Percentiles rank a stretch among this genome's conserved stretches.
phyloP scores from a whole-genome alignment of 1,140 invertebrate genomes.

The Hypothenemus hampei region DNA sequence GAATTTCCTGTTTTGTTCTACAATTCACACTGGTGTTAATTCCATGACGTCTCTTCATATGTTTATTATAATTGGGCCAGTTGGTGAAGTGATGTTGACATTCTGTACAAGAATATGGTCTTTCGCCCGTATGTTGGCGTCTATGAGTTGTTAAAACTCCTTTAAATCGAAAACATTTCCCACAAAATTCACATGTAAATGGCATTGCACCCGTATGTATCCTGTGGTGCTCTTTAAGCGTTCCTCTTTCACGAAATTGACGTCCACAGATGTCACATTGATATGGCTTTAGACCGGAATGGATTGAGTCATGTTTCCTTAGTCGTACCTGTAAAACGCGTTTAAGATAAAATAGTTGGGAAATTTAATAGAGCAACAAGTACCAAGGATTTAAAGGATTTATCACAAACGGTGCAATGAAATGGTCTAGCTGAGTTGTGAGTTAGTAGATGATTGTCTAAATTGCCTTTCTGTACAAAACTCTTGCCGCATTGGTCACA shows the following conservation, averaged over 20 bases:
- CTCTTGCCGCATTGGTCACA: conserved; percentile 59
- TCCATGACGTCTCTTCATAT: conserved; percentile 66
- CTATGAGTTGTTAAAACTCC: conserved; percentile 62
- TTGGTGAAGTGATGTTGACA: conserved; percentile 69
- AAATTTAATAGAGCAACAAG: conserved; percentile 11
- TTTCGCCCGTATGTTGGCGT: conserved; percentile 57
- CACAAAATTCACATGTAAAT: conserved; percentile 65
- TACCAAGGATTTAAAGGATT: conserved; percentile 50
- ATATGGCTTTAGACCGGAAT: conserved; percentile 61
- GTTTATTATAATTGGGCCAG: conserved; percentile 73
- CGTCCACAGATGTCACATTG: conserved; percentile 69
- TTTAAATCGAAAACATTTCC: conserved; percentile 66
- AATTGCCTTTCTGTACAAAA: conserved; percentile 57
- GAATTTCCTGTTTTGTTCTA: conserved; percentile 42
- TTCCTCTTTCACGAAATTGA: conserved; percentile 62
- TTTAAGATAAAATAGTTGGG: background rate
- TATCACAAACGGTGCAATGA: conserved; percentile 48
- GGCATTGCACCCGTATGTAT: conserved; percentile 86
- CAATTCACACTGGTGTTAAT: conserved; percentile 50
- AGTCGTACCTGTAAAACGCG: conserved; percentile 21
- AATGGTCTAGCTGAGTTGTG: conserved; percentile 48
- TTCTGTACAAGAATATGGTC: conserved; percentile 55
- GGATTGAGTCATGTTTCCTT: conserved; percentile 35
- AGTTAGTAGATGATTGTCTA: conserved; percentile 56
- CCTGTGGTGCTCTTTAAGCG: conserved; percentile 56